phyloP scores from a whole-genome alignment of 2,888 invertebrate species.

The Lasioglossum morio region DNA sequence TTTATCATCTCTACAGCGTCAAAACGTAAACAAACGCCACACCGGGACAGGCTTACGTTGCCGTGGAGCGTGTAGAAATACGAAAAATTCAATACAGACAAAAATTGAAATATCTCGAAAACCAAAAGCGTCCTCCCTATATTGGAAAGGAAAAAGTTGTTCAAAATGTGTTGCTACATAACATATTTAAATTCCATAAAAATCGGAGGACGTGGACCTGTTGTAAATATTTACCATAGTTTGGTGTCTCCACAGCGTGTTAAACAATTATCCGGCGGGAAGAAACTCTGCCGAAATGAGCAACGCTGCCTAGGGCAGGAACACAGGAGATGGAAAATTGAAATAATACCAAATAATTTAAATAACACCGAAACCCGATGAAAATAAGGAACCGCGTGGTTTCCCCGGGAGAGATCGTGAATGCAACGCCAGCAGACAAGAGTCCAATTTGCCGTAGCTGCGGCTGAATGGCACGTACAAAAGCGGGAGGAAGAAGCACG shows the following conservation, averaged over 20 bases:
- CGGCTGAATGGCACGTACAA: constrained; percentile 28
- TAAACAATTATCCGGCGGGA: neutral
- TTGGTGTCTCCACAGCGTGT: neutral
- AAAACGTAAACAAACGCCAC: too few species aligned
- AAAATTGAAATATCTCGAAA: too few species aligned
- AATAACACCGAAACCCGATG: neutral
- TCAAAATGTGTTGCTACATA: too few species aligned
- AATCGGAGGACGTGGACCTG: too few species aligned
- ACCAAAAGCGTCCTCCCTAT: too few species aligned
- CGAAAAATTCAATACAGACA: too few species aligned
- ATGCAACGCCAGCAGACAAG: constrained; percentile 31
- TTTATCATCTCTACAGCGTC: too few species aligned
- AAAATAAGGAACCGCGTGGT: constrained; percentile 21
- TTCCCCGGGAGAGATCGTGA: constrained; percentile 14
- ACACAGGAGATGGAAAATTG: neutral
- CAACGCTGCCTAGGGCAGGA: neutral
- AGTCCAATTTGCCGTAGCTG: constrained; percentile 32
- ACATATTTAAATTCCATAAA: too few species aligned
- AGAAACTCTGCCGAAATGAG: neutral
- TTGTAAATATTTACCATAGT: too few species aligned
- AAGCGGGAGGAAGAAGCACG: constrained; percentile 18
- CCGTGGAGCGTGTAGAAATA: too few species aligned
- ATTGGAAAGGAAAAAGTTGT: too few species aligned
- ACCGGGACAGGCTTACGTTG: too few species aligned
- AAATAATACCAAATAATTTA: neutral